phyloP scores from a whole-genome alignment of 2,888 invertebrate genomes.

The Athalia cordata region DNA sequence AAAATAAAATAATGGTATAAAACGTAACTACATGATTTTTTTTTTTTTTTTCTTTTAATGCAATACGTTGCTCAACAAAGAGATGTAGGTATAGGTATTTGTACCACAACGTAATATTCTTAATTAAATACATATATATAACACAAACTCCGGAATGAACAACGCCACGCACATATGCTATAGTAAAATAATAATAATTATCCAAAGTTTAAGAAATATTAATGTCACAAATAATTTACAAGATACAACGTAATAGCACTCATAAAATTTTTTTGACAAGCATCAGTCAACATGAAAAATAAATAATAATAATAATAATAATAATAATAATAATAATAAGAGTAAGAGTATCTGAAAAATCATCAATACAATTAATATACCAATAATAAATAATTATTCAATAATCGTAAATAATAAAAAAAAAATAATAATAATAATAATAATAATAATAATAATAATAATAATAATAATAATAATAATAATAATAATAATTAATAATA shows the following conservation, averaged over 20 bases:
- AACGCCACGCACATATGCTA: background rate
- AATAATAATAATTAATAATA: slow-evolving; percentile 42
- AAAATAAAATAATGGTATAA: slow-evolving; percentile 59
- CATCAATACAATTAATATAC: slow-evolving; percentile 46
- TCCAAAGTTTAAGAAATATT: slow-evolving; percentile 50
- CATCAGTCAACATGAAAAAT: slow-evolving; percentile 42
- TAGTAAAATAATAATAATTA: slow-evolving; percentile 37
- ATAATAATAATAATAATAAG: slow-evolving; percentile 50
- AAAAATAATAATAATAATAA: slow-evolving; percentile 50
- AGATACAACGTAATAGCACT: slow-evolving; percentile 33
- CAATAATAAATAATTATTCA: slow-evolving; percentile 55
- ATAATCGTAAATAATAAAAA: no score
- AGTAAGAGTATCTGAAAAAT: slow-evolving; percentile 49
- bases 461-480: slow-evolving; percentile 52
- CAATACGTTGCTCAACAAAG: no score
- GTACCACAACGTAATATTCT: no score
- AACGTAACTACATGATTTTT: slow-evolving; percentile 52
- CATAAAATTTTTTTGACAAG: slow-evolving; percentile 38
- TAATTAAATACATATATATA: no score
- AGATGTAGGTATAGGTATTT: no score
- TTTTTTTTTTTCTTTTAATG: background rate
- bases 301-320: slow-evolving; percentile 27
- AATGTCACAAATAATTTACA: slow-evolving; percentile 38
- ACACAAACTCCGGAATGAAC: background rate
- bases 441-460: slow-evolving; percentile 53